A percentile compares a stretch with the other conserved stretches of the same genome.
phyloP scores from a whole-genome alignment of 2,797 vertebrate species.

The Poliocrania exsul region DNA sequence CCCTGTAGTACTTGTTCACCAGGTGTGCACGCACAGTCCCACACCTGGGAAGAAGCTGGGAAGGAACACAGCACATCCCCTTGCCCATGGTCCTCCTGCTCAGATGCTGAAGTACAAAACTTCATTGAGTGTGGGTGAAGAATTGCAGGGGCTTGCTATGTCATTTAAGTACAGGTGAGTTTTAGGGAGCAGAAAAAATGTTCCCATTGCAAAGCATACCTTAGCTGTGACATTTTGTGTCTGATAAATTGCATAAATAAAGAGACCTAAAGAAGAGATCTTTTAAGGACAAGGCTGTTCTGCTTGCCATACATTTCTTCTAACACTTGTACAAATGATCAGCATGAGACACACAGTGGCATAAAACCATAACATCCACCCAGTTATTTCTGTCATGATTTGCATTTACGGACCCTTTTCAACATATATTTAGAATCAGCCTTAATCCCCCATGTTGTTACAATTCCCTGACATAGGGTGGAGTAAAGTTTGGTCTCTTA shows the following conservation, averaged over 20 bases:
- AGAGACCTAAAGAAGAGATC: not conserved
- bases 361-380: not conserved
- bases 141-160: not conserved
- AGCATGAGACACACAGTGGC: not conserved
- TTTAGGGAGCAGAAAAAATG: not conserved
- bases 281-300: not conserved
- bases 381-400: not conserved
- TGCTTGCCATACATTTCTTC: not conserved
- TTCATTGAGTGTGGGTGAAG: not conserved
- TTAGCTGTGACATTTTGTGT: not conserved
- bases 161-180: not conserved
- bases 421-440: not conserved
- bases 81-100: not conserved
- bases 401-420: not conserved
- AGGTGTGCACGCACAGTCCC: not conserved
- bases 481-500: not conserved
- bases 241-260: not conserved
- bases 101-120: not conserved
- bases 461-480: not conserved
- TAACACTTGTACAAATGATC: not conserved
- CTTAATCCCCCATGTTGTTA: accelerated
- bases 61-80: not conserved
- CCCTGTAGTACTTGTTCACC: not conserved
- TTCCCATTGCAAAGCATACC: not conserved
- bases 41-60: not conserved